phyloP scores from a whole-genome alignment of 2,797 vertebrate genomes.

The Galaxias olidus region DNA sequence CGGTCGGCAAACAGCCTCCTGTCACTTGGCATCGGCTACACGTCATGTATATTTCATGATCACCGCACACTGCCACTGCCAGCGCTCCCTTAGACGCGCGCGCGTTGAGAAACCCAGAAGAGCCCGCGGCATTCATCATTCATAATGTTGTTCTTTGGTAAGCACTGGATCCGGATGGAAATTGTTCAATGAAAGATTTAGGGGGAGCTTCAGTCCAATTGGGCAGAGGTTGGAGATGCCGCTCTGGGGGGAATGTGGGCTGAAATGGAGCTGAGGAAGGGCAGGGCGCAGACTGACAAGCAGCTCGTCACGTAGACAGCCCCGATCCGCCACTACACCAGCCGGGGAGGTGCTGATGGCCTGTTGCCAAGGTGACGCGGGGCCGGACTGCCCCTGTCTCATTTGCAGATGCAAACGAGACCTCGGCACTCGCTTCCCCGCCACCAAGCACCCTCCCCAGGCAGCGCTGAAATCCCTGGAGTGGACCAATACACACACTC shows the following conservation, averaged over 20 bases:
- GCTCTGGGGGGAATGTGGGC: conserved; percentile 49
- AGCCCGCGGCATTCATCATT: conserved; percentile 57
- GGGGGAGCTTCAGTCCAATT: conserved; percentile 49
- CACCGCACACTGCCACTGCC: conserved; percentile 57
- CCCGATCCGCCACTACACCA: conserved; percentile 56
- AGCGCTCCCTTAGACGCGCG: conserved; percentile 50
- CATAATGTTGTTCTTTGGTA: conserved; percentile 47
- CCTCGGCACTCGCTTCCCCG: conserved; percentile 48
- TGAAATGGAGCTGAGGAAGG: conserved; percentile 52
- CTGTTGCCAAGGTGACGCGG: conserved; percentile 79
- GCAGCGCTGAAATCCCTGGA: conserved; percentile 51
- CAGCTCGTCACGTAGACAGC: background rate
- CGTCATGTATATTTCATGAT: conserved; percentile 70
- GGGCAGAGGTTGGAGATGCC: conserved; percentile 32
- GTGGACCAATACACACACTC: background rate
- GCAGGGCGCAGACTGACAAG: conserved; percentile 20
- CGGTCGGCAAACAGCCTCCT: conserved; percentile 39
- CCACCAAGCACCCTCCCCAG: too few relatives aligned
- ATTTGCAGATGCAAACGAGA: conserved; percentile 80
- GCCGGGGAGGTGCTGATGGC: conserved; percentile 73
- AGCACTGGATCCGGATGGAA: conserved; percentile 43
- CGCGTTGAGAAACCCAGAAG: conserved; percentile 58
- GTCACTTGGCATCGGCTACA: conserved; percentile 48
- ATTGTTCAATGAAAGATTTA: conserved; percentile 58
- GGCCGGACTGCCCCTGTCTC: conserved; percentile 73